Evolutionary conservation across 2,113 vertebrate genomes (phyloP).

Genomic region (Pampusana beccarii): DNA sequence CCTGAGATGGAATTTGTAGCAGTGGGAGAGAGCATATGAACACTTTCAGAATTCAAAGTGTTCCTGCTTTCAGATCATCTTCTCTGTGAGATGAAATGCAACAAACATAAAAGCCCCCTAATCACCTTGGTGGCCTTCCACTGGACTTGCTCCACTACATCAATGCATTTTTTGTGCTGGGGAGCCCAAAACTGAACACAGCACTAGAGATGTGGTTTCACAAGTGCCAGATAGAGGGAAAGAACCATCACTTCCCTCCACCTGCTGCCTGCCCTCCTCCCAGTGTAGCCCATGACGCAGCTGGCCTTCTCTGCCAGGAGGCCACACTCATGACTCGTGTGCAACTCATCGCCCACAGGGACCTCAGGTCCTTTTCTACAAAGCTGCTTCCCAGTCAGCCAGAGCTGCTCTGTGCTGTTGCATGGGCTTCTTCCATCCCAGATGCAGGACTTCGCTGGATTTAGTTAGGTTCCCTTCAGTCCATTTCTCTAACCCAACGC

Average conservation of each 20-base stretch:
- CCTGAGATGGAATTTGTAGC: not conserved
- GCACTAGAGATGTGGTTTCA: rapidly evolving
- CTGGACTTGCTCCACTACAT: not conserved
- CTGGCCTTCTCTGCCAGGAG: not conserved
- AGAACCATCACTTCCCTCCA: not conserved
- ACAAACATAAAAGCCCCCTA: not conserved
- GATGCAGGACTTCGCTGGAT: not conserved
- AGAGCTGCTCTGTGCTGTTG: not conserved
- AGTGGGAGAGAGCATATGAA: not conserved
- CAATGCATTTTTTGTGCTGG: not conserved
- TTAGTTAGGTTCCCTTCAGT: not conserved
- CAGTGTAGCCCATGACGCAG: not conserved
- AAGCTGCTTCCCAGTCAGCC: not conserved
- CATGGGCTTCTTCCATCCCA: not conserved
- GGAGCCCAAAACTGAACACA: not conserved
- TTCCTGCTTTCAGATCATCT: not conserved
- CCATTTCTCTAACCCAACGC: not conserved
- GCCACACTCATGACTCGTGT: not conserved
- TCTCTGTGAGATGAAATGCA: not conserved
- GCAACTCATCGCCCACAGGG: not conserved
- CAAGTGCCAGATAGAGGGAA: not conserved
- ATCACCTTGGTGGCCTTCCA: not conserved
- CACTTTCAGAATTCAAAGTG: not conserved
- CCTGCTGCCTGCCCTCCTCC: not conserved
- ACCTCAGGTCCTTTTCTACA: rapidly evolving